A percentile compares a stretch with the other conserved stretches of the same genome.
phyloP scores from a whole-genome alignment of 2,797 vertebrate species.

The Peromyscus aztecus region DNA sequence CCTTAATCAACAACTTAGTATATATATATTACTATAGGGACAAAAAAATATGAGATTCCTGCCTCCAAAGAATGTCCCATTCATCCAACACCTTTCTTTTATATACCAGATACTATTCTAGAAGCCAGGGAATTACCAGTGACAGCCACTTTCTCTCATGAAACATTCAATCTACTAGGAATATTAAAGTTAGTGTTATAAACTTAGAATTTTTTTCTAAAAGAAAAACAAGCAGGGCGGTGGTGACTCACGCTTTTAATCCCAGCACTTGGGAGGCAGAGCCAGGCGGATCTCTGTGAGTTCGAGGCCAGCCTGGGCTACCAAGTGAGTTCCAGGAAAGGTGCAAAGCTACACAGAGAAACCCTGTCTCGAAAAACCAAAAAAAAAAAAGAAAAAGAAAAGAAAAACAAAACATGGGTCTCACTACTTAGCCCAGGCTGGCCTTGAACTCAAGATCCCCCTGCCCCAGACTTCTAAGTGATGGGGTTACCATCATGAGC shows the following conservation, averaged over 20 bases:
- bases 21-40: not conserved
- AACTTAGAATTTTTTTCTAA: not conserved
- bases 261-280: no score
- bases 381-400: no score
- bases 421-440: not conserved
- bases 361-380: no score
- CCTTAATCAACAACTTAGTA: slow-evolving; percentile 11
- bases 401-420: not conserved
- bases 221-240: no score
- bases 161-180: not conserved
- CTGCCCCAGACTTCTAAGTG: not conserved
- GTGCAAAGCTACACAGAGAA: no score
- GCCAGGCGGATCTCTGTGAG: no score
- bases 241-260: slow-evolving; percentile 24
- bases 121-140: not conserved
- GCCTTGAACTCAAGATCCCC: not conserved
- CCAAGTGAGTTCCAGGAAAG: no score
- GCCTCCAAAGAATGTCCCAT: not conserved
- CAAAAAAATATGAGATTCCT: not conserved
- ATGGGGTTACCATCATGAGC: not conserved
- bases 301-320: no score
- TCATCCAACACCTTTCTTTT: slow-evolving; percentile 8
- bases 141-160: not conserved
- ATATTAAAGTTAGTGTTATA: slow-evolving; percentile 10
- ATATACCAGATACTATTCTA: not conserved